Evolutionary conservation across 1,140 invertebrate genomes (phyloP).

Genomic region (Drosophila gunungcola): DNA sequence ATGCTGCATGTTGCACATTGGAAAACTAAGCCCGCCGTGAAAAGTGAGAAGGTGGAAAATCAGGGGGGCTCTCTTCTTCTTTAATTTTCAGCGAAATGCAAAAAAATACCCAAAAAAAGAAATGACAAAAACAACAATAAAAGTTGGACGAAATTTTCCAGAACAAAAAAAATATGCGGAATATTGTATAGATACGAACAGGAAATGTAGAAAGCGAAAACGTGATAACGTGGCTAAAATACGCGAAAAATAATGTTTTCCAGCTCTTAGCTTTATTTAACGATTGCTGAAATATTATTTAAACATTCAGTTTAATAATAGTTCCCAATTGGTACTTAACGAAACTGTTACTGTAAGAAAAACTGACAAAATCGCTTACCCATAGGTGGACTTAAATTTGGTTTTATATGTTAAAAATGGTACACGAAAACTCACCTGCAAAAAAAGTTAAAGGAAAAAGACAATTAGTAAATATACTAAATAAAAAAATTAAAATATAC

Average conservation of each 20-base stretch:
- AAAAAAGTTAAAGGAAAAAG: conserved; percentile 23
- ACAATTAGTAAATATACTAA: too few relatives aligned
- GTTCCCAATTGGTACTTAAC: too few relatives aligned
- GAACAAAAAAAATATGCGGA: not conserved
- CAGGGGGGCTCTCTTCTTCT: conserved; percentile 8
- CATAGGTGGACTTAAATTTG: not conserved
- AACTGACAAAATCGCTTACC: conserved; percentile 1
- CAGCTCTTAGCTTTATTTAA: not conserved
- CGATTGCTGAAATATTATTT: not conserved
- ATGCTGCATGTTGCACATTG: conserved; percentile 67
- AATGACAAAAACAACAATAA: conserved; percentile 12
- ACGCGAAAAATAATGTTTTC: not conserved
- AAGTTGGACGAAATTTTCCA: conserved; percentile 6
- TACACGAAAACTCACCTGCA: conserved; percentile 57
- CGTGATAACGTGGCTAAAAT: not conserved
- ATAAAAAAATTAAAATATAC: too few relatives aligned
- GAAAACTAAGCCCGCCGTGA: conserved; percentile 64
- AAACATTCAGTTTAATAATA: not conserved
- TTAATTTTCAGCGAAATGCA: conserved; percentile 15
- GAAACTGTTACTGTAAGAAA: too few relatives aligned
- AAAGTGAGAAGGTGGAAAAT: conserved; percentile 36
- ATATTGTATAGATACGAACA: conserved; percentile 11
- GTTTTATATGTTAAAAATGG: not conserved
- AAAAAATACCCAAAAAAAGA: conserved; percentile 10
- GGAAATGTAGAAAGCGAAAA: not conserved